Conservation (phyloP, 2,797 vertebrate species). For the Clarias laeviceps region DNA sequence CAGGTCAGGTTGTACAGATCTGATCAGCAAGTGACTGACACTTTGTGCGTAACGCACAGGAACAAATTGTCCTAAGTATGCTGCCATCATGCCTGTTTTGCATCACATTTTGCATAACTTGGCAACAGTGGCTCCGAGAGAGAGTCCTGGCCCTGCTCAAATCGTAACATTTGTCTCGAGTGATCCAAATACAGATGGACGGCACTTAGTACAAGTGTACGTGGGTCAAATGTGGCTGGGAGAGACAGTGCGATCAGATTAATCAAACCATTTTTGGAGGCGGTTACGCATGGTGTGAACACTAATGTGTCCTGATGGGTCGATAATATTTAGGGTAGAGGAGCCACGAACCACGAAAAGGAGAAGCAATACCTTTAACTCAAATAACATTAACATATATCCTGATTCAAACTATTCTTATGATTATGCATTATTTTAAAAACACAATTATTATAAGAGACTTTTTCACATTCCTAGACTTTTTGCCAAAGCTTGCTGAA, state of each 20-base stretch:
- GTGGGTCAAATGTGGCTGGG: constrained; percentile 14
- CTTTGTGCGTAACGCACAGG: not conserved
- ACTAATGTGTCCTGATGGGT: constrained; percentile 11
- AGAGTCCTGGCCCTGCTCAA: not conserved
- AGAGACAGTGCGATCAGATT: not conserved
- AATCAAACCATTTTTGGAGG: not conserved
- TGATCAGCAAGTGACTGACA: not conserved
- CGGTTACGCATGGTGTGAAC: not conserved
- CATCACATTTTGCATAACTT: constrained; percentile 9
- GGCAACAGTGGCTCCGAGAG: not conserved
- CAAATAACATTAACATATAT: not conserved
- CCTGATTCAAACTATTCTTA: not conserved
- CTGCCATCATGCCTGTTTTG: constrained; percentile 6
- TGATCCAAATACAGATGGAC: constrained; percentile 19
- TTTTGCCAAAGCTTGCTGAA: too few relatives aligned
- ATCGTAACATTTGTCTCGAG: not conserved
- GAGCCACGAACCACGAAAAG: not conserved
- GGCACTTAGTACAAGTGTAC: not conserved
- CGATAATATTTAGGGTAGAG: not conserved
- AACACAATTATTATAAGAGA: not conserved
- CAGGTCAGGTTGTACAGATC: constrained; percentile 3
- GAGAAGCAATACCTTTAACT: not conserved
- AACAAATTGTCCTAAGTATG: constrained; percentile 12
- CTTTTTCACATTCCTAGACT: too few relatives aligned
- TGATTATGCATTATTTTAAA: not conserved